A percentile compares a stretch with the other conserved stretches of the same genome.
phyloP scores from a whole-genome alignment of 2,113 vertebrate genomes.

The Halichoeres trimaculatus region DNA sequence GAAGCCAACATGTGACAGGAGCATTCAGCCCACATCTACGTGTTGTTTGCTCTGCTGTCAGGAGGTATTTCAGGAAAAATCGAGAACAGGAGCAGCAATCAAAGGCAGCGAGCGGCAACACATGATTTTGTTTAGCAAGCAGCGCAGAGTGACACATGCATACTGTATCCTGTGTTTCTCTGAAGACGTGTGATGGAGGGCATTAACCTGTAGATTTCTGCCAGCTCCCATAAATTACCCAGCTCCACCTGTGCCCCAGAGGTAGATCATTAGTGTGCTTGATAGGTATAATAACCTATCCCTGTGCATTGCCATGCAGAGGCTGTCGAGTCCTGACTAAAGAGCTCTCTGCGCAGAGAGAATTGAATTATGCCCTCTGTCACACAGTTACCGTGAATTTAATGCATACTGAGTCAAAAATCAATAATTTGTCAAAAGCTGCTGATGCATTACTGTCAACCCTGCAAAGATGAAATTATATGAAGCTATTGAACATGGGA shows the following conservation, averaged over 20 bases:
- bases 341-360: constrained; percentile 52
- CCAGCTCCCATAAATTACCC: constrained; percentile 68
- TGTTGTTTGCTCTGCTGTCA: constrained; percentile 62
- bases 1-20: constrained; percentile 49
- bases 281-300: constrained; percentile 72
- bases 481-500: constrained; percentile 34
- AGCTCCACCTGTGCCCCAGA: constrained; percentile 65
- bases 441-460: constrained; percentile 64
- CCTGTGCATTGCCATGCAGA: constrained; percentile 52
- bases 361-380: constrained; percentile 70
- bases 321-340: constrained; percentile 56
- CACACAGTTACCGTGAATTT: constrained; percentile 64
- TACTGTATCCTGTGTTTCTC: constrained; percentile 44
- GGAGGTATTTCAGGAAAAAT: constrained; percentile 35
- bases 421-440: constrained; percentile 71
- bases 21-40: constrained; percentile 55
- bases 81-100: constrained; percentile 40
- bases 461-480: constrained; percentile 44
- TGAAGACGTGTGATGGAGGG: constrained; percentile 63
- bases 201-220: constrained; percentile 74
- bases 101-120: constrained; percentile 28
- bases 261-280: constrained; percentile 76
- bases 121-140: constrained; percentile 31
- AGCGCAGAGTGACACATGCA: constrained; percentile 29
- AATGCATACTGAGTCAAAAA: constrained; percentile 57